Evolutionary conservation across 2,888 invertebrate species (phyloP).

Genomic region (Octonoba sinensis): DNA sequence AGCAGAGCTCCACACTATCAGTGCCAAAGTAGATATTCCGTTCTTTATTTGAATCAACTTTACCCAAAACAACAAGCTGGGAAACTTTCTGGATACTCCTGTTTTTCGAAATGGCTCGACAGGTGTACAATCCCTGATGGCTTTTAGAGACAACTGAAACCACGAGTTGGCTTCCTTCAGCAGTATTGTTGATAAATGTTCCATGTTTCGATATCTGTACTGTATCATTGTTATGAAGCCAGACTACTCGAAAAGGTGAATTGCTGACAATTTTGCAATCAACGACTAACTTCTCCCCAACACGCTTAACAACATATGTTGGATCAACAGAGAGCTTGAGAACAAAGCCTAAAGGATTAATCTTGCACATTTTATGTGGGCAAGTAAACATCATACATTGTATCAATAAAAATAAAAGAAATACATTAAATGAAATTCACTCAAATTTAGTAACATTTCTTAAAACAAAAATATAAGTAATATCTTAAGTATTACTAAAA

Average conservation of each 20-base stretch:
- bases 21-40: conserved; percentile 41
- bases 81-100: conserved; percentile 61
- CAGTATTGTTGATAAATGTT: conserved; percentile 43
- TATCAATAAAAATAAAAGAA: not conserved
- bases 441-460: not conserved
- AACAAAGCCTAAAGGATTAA: conserved; percentile 25
- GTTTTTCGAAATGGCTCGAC: conserved; percentile 60
- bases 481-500: not conserved
- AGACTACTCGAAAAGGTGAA: conserved; percentile 47
- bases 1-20: conserved; percentile 27
- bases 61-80: conserved; percentile 57
- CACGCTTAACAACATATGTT: conserved; percentile 38
- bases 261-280: conserved; percentile 47
- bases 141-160: conserved; percentile 42
- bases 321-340: conserved; percentile 43
- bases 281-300: conserved; percentile 41
- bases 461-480: not conserved
- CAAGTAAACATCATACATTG: conserved; percentile 21
- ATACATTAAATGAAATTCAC: too few relatives aligned
- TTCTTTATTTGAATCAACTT: conserved; percentile 8
- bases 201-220: conserved; percentile 35
- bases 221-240: conserved; percentile 62
- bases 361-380: conserved; percentile 41
- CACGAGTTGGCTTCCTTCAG: conserved; percentile 36
- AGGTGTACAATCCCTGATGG: conserved; percentile 59